A percentile compares a stretch with the other conserved stretches of the same genome.
Evolutionary conservation across 2,797 vertebrate species (phyloP).

Genomic region (Rhinogobio ventralis): DNA sequence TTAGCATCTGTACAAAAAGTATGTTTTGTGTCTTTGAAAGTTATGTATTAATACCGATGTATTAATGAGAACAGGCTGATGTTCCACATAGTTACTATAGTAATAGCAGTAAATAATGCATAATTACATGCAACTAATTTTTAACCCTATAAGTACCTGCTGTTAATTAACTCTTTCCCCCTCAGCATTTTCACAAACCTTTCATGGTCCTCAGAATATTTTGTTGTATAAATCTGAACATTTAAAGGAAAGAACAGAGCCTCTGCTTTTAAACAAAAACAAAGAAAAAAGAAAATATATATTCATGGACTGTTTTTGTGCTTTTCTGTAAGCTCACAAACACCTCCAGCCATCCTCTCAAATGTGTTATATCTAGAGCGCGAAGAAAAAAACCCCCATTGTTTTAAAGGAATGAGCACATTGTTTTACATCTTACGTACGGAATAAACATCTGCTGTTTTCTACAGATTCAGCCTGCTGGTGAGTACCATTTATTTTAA

Average conservation of each 20-base stretch:
- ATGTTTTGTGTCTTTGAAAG: no score
- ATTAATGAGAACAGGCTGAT: no score
- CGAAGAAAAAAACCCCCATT: not conserved
- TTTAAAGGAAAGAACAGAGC: no score
- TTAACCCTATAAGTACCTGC: not conserved
- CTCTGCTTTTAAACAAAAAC: no score
- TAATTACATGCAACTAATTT: not conserved
- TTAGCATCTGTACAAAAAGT: no score
- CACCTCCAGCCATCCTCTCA: not conserved
- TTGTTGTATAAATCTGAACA: no score
- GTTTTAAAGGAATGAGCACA: not conserved
- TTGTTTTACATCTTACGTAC: not conserved
- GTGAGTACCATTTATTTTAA: slow-evolving; percentile 8
- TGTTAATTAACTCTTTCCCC: not conserved
- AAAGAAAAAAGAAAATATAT: no score
- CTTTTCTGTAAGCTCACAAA: not conserved
- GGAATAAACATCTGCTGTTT: not conserved
- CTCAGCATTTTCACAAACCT: not conserved
- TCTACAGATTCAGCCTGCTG: not conserved
- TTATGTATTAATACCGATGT: no score
- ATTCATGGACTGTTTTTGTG: not conserved
- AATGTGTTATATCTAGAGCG: not conserved
- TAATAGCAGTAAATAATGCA: not conserved
- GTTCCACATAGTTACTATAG: not conserved
- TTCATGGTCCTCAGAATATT: no score